Evolutionary conservation across 1,140 invertebrate species (phyloP), one percentile per base, ranked within the genome.

Genomic region (Aphaenogaster ashmeadi): DNA sequence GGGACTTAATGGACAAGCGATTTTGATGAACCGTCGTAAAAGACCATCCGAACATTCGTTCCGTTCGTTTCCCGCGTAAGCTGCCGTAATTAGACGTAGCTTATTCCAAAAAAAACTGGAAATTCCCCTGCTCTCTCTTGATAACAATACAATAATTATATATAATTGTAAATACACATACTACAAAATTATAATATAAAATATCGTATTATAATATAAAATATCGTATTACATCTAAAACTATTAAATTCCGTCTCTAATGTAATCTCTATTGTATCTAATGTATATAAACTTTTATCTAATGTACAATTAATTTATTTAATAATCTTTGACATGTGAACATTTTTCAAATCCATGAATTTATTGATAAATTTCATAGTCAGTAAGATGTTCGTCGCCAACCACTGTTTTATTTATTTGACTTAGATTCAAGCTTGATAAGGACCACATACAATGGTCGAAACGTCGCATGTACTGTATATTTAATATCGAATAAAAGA

Each of bases 21-120:
- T 44, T 83, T 83, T 83, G 69, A 83, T 74, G 80, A 83, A 74
- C 62, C 36, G 27, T 74, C 54, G 3, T 56, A 15, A 71, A 47
- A 71, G 50, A 8, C 79, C 15, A 56, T 58, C 52, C 18, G 3
- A 41, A 81, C 21, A 38, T 47, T 21, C 33, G 52, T 58, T 58
- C 27, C 27, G 27, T 27, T 27, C 27, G 27, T 27, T 27, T 27
- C n/a, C 11, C 47, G 60, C 62, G 44, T 41, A 58, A 56, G 36
- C 13, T 38, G 18, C n/a, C 7, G 33, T 80, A 80, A 80, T 80
- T 69, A 41, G 36, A 41, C 13, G 2, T 18, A 9, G 52, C 18
- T 54, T 33, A 38, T 56, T 81, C 7, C n/a, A 0, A 27, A 64
- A 67, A 54, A 80, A 69, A 78, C 18, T 41, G 3, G n/a, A 33